Evolutionary conservation across 2,797 vertebrate species (phyloP).

Genomic region (Melanotaenia pygmaea): DNA sequence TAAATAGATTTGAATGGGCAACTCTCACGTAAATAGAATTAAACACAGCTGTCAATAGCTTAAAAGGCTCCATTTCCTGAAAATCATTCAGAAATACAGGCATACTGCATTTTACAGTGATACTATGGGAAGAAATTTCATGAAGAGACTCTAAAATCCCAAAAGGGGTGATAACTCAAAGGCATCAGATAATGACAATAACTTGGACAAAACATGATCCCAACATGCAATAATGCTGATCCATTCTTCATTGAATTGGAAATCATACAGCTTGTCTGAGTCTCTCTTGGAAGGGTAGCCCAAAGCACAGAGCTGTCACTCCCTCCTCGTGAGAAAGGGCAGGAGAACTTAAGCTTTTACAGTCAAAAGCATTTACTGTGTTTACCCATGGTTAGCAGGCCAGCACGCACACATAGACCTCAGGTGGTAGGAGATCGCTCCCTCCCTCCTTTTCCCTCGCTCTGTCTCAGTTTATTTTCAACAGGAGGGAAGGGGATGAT

Average conservation of each 20-base stretch:
- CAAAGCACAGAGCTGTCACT: conserved; percentile 9
- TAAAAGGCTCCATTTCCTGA: conserved; percentile 22
- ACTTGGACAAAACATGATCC: background rate
- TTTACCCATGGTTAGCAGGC: conserved; percentile 71
- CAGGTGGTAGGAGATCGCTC: conserved; percentile 61
- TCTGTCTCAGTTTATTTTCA: conserved; percentile 74
- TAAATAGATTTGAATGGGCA: conserved; percentile 72
- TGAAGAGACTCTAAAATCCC: background rate
- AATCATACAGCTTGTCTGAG: conserved; percentile 22
- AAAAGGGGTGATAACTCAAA: background rate
- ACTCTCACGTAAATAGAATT: conserved; percentile 73
- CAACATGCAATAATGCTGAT: conserved; percentile 1
- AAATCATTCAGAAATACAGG: conserved; percentile 30
- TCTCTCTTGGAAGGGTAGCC: conserved; percentile 12
- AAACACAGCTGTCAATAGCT: conserved; percentile 71
- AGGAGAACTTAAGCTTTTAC: conserved; percentile 63
- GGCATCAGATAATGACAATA: background rate
- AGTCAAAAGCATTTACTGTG: conserved; percentile 73
- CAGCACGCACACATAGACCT: conserved; percentile 64
- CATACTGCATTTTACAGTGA: conserved; percentile 20
- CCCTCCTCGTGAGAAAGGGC: conserved; percentile 74
- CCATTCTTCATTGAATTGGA: conserved; percentile 21
- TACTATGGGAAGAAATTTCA: background rate
- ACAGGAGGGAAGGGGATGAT: conserved; percentile 68
- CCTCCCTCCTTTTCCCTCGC: conserved; percentile 38